Evolutionary conservation across 2,113 vertebrate genomes (phyloP).

Genomic region (Saccopteryx bilineata): DNA sequence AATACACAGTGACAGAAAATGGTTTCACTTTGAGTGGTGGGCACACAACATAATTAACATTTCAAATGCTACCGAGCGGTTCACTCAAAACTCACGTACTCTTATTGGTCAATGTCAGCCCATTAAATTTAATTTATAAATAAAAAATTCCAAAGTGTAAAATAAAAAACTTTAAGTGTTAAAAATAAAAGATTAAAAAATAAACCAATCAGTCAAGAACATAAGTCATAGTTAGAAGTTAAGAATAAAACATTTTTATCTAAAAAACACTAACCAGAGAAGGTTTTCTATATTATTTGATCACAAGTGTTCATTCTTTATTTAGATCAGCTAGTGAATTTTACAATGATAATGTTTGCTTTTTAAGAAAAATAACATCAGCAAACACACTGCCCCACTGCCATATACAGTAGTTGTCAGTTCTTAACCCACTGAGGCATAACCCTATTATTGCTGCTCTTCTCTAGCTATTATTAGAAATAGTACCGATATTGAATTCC

Average conservation of each 20-base stretch:
- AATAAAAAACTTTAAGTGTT: too few species aligned
- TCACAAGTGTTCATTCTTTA: background rate
- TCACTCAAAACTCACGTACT: too few species aligned
- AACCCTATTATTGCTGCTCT: background rate
- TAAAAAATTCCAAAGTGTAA: too few species aligned
- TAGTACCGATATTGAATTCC: background rate
- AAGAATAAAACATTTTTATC: constrained; percentile 1
- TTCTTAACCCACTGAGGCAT: background rate
- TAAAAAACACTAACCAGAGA: background rate
- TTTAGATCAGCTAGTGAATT: background rate
- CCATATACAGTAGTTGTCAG: background rate
- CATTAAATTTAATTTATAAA: too few species aligned
- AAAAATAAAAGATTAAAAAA: background rate
- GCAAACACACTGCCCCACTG: background rate
- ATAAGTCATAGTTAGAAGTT: background rate
- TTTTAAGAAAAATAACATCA: background rate
- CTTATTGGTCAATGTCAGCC: too few species aligned
- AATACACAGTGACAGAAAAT: too few species aligned
- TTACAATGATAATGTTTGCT: background rate
- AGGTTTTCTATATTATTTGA: constrained; percentile 2
- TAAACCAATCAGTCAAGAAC: background rate
- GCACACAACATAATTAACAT: too few species aligned
- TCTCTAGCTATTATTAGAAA: background rate
- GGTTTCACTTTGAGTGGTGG: too few species aligned
- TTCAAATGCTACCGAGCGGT: too few species aligned